Evolutionary conservation across 2,797 vertebrate species (phyloP).

Genomic region (Octomys mimax): DNA sequence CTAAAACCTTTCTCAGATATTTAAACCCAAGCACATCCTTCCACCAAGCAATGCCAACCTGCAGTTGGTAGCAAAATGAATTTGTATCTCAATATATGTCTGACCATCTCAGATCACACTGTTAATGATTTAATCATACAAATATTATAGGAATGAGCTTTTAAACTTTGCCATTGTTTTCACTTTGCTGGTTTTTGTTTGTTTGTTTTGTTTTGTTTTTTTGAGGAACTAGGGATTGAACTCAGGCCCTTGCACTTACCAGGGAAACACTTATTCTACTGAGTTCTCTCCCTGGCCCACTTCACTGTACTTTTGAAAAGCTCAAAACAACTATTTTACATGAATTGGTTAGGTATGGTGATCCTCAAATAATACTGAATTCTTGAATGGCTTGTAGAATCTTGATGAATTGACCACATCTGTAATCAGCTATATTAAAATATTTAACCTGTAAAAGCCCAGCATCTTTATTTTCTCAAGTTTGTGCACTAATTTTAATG

Average conservation of each 20-base stretch:
- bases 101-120: not conserved
- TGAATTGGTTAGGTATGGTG: not conserved
- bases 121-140: not conserved
- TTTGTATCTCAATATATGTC: not conserved
- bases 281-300: too few species aligned
- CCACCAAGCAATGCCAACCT: too few species aligned
- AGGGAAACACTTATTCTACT: too few species aligned
- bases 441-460: not conserved
- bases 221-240: too few species aligned
- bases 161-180: not conserved
- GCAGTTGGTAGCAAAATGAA: not conserved
- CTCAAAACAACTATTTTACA: not conserved
- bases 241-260: too few species aligned
- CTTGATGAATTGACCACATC: not conserved
- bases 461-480: not conserved
- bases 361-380: not conserved
- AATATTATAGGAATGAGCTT: not conserved
- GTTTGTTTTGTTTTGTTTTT: too few species aligned
- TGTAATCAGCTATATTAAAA: not conserved
- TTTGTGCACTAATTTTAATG: not conserved
- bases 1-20: not conserved
- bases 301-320: not conserved
- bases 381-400: not conserved
- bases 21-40: not conserved
- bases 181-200: not conserved